Evolutionary conservation across 2,888 invertebrate species (phyloP).

Genomic region (Oligia strigilis): DNA sequence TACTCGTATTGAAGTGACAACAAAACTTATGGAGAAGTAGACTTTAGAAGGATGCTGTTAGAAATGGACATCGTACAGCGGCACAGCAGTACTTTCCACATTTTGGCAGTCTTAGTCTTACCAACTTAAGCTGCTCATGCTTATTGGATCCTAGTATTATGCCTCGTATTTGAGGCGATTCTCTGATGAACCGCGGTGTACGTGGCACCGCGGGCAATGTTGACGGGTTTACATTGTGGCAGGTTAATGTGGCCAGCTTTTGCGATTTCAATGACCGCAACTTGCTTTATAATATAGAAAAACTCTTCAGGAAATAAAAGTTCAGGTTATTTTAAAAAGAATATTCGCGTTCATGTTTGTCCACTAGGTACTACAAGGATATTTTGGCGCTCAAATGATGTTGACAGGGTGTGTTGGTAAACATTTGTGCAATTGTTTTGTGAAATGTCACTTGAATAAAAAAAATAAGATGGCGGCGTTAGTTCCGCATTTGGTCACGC

Average conservation of each 20-base stretch:
- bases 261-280: background rate
- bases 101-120: too few relatives aligned
- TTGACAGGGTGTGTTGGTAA: too few relatives aligned
- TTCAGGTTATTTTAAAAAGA: background rate
- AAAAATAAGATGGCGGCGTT: too few relatives aligned
- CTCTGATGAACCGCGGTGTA: background rate
- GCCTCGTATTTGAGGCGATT: background rate
- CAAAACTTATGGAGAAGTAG: background rate
- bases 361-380: too few relatives aligned
- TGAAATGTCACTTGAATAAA: too few relatives aligned
- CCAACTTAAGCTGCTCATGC: background rate
- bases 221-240: too few relatives aligned
- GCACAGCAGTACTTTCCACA: background rate
- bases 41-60: background rate
- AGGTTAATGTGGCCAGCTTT: too few relatives aligned
- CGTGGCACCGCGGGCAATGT: background rate
- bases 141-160: background rate
- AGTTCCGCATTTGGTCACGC: too few relatives aligned
- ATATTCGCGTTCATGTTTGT: too few relatives aligned
- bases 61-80: background rate
- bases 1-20: background rate
- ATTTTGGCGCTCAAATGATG: too few relatives aligned
- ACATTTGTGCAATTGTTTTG: too few relatives aligned
- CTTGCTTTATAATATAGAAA: background rate
- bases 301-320: background rate